These are phyloP conservation scores for Cynocephalus volans DNA, from an alignment of 2,113 vertebrate species.

Conservation along the genomic window DNA sequence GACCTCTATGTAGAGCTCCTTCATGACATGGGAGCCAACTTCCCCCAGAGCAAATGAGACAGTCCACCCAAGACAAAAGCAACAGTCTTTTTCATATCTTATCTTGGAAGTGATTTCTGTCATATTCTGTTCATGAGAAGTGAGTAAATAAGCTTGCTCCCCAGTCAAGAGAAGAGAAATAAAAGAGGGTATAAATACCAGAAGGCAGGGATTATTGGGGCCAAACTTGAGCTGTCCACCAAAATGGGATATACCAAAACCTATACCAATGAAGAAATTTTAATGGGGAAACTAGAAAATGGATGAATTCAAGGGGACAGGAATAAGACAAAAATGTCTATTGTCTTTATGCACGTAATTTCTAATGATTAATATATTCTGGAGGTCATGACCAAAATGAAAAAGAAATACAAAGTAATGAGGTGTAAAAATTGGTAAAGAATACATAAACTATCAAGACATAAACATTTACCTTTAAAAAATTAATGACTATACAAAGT, in stretches of 20 bases:
- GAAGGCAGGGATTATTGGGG: background rate
- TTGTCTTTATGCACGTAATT: background rate
- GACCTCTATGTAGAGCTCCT: background rate
- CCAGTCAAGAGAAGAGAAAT: background rate
- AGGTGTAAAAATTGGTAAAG: background rate
- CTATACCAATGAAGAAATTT: background rate
- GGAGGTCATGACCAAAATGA: background rate
- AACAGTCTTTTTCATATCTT: background rate
- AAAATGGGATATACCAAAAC: background rate
- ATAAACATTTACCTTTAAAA: background rate
- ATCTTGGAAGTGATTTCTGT: background rate
- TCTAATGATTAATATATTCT: background rate
- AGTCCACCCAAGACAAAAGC: background rate
- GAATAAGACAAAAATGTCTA: background rate
- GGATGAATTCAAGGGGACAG: background rate
- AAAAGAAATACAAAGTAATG: slow-evolving; percentile 34
- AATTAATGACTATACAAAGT: background rate
- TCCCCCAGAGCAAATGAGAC: background rate
- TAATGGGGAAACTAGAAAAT: background rate
- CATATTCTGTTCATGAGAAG: background rate
- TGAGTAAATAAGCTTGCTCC: background rate
- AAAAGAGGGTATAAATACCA: background rate
- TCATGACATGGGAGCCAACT: background rate
- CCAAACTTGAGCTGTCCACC: background rate
- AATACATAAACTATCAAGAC: background rate